Evolutionary conservation across 1,140 invertebrate genomes (phyloP).

Genomic region (Monomorium pharaonis): DNA sequence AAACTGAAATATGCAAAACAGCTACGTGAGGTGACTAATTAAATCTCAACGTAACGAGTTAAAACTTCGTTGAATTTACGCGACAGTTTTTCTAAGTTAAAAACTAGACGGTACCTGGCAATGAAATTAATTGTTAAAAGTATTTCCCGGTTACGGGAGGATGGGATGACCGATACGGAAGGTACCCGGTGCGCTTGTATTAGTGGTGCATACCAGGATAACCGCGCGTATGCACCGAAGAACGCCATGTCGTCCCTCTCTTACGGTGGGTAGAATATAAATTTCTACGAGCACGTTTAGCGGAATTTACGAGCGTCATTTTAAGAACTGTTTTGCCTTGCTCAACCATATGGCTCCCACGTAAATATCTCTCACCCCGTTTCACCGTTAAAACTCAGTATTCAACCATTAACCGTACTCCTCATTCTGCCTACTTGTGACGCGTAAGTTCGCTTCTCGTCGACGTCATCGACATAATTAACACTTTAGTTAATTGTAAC

Average conservation of each 20-base stretch:
- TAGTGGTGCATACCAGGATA: conserved; percentile 57
- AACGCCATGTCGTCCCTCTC: conserved; percentile 50
- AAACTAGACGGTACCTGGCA: background rate
- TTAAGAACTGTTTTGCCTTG: conserved; percentile 76
- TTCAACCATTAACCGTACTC: conserved; percentile 51
- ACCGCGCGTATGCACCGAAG: conserved; percentile 51
- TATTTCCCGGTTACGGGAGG: conserved; percentile 29
- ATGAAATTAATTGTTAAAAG: conserved; percentile 46
- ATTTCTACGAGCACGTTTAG: conserved; percentile 72
- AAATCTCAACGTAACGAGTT: conserved; percentile 47
- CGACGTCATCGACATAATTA: conserved; percentile 44
- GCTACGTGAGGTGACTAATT: conserved; percentile 48
- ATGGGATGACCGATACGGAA: conserved; percentile 60
- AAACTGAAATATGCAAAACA: conserved; percentile 38
- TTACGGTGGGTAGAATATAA: conserved; percentile 68
- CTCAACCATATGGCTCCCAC: conserved; percentile 72
- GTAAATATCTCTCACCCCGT: conserved; percentile 70
- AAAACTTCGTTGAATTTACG: conserved; percentile 33
- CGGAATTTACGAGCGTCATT: conserved; percentile 76
- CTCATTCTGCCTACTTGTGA: conserved; percentile 18
- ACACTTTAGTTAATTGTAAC: conserved; percentile 44
- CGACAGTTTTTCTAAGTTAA: conserved; percentile 35
- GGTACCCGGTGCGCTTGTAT: background rate
- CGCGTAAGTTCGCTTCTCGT: conserved; percentile 5
- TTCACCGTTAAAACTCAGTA: conserved; percentile 62